Evolutionary conservation across 2,888 invertebrate species (phyloP).

Genomic region (Acheta domesticus): DNA sequence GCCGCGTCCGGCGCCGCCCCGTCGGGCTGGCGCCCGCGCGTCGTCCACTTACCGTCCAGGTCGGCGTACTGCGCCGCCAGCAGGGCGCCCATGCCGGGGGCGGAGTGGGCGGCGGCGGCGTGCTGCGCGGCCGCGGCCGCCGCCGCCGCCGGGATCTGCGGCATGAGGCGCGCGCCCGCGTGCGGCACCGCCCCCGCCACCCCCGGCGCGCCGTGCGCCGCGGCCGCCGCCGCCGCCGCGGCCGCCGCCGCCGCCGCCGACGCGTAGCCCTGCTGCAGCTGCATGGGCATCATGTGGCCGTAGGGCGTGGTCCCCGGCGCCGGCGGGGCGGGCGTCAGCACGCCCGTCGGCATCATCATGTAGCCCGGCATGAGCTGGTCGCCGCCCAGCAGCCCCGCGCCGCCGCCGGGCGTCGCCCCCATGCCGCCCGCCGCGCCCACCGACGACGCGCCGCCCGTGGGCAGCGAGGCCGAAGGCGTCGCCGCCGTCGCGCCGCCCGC

Average conservation of each 20-base stretch:
- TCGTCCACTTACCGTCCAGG: constrained; percentile 5
- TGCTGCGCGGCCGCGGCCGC: background rate
- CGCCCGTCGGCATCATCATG: background rate
- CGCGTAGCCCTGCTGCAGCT: background rate
- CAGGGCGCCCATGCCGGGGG: background rate
- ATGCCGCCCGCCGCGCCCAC: background rate
- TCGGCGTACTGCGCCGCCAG: background rate
- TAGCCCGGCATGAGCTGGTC: background rate
- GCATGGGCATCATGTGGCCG: background rate
- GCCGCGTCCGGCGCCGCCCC: no score
- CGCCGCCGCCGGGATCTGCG: background rate
- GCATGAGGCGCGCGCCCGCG: background rate
- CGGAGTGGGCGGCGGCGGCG: background rate
- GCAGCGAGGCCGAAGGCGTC: background rate
- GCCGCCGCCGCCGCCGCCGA: background rate
- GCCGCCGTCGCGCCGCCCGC: background rate
- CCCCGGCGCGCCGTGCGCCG: background rate
- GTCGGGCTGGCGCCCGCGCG: background rate
- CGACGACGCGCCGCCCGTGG: background rate
- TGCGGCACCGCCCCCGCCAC: background rate
- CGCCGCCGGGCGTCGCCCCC: background rate
- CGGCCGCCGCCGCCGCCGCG: background rate
- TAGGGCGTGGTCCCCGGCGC: background rate
- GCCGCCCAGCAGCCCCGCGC: background rate
- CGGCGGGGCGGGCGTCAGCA: background rate